Conservation (phyloP, 2,888 invertebrate genomes). For the Bembecia ichneumoniformis region DNA sequence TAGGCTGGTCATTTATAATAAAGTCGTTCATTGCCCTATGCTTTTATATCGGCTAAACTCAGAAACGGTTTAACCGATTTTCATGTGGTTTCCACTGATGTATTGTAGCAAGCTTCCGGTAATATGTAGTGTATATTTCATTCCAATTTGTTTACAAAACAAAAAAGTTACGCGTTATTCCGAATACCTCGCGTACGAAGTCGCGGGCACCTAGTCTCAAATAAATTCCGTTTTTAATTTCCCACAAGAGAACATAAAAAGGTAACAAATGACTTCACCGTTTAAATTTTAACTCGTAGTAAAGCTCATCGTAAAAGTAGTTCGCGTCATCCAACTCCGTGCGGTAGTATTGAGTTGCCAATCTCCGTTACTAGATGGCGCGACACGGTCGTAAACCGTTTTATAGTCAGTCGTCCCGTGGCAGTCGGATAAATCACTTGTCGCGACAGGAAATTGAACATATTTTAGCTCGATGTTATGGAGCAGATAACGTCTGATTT, state of each 20-base stretch:
- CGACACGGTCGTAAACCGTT: slow-evolving; percentile 50
- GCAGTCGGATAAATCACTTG: slow-evolving; percentile 22
- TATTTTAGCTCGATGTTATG: not conserved
- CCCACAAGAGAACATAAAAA: slow-evolving; percentile 7
- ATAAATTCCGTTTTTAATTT: not conserved
- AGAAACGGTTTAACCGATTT: no score
- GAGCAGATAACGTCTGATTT: no score
- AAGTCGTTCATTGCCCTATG: no score
- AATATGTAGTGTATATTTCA: no score
- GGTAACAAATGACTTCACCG: slow-evolving; percentile 43
- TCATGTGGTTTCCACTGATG: no score
- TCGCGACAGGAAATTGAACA: slow-evolving; percentile 6
- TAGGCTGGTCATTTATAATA: no score
- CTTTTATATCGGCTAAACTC: no score
- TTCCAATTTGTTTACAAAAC: no score
- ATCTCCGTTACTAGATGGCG: slow-evolving; percentile 57
- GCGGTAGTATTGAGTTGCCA: slow-evolving; percentile 36
- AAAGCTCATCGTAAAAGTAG: slow-evolving; percentile 49
- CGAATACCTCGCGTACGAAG: no score
- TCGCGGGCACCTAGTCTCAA: no score
- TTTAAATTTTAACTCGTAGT: slow-evolving; percentile 53
- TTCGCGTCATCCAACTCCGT: slow-evolving; percentile 20
- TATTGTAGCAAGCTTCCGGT: no score
- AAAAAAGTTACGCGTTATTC: no score
- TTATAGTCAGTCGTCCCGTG: slow-evolving; percentile 32